Conservation (phyloP, 2,113 vertebrate genomes). For the Toxostoma redivivum region DNA sequence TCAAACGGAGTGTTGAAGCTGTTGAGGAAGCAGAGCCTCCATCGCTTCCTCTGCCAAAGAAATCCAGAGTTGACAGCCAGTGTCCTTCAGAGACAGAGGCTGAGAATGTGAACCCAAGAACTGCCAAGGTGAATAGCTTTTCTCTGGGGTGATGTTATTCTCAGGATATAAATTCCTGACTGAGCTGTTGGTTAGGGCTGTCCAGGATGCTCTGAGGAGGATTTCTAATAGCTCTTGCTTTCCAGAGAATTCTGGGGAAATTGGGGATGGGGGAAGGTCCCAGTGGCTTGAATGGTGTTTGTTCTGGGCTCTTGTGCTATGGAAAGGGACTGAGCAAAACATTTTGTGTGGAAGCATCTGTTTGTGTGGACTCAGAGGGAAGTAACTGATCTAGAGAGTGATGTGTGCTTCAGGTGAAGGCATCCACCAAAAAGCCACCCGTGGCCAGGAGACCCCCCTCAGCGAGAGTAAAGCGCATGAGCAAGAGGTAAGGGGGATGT, state of each 20-base stretch:
- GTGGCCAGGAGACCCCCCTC: slow-evolving; percentile 30
- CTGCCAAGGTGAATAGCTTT: slow-evolving; percentile 47
- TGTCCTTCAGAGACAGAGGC: slow-evolving; percentile 30
- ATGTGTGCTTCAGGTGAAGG: slow-evolving; percentile 24
- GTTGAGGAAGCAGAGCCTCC: background rate
- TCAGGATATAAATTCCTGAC: background rate
- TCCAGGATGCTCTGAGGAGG: background rate
- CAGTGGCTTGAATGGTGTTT: background rate
- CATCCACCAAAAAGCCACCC: slow-evolving; percentile 6
- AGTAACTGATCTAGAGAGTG: background rate
- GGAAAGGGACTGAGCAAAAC: background rate
- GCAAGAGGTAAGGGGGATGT: background rate
- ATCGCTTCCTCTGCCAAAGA: slow-evolving; percentile 48
- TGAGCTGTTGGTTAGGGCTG: background rate
- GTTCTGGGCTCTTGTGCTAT: background rate
- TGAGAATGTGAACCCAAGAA: background rate
- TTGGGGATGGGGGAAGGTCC: fast-evolving
- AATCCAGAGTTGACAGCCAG: background rate
- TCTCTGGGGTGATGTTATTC: background rate
- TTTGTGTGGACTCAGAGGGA: background rate
- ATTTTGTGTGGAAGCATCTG: background rate
- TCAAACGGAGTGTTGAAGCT: background rate
- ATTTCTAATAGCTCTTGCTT: background rate
- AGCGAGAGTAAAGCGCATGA: background rate
- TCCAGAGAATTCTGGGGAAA: background rate